Evolutionary conservation across 2,113 vertebrate genomes (phyloP).

Genomic region (Cromileptes altivelis): DNA sequence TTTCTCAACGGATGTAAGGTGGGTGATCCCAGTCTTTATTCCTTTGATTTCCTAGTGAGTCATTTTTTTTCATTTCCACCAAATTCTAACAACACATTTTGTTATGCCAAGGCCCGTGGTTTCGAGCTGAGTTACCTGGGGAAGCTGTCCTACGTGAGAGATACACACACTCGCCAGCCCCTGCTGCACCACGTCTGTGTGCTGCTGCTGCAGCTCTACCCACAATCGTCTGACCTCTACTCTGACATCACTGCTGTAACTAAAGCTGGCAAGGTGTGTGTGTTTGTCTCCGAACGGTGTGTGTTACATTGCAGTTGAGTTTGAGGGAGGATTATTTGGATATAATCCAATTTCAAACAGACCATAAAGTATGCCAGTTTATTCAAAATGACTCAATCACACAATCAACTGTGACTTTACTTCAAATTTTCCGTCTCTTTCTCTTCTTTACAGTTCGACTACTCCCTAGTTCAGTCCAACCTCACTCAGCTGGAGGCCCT

Average conservation of each 20-base stretch:
- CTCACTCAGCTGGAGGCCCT: constrained; percentile 75
- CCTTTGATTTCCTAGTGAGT: no score
- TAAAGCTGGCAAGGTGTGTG: constrained; percentile 81
- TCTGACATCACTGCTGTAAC: constrained; percentile 83
- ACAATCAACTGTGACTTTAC: not conserved
- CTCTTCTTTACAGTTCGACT: constrained; percentile 77
- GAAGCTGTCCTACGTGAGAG: constrained; percentile 85
- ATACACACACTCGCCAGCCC: constrained; percentile 83
- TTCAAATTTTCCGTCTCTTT: rapidly evolving
- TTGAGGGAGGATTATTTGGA: no score
- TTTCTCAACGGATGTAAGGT: constrained; percentile 87
- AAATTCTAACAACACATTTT: not conserved
- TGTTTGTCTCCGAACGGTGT: not conserved
- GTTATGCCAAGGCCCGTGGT: constrained; percentile 76
- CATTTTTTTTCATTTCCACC: not conserved
- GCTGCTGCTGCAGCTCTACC: constrained; percentile 83
- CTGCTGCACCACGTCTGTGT: constrained; percentile 84
- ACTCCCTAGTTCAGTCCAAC: constrained; percentile 77
- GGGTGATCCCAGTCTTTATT: not conserved
- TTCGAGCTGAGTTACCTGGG: constrained; percentile 88
- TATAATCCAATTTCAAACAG: not conserved
- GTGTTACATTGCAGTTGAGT: not conserved
- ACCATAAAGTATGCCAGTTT: not conserved
- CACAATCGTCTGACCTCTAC: constrained; percentile 84
- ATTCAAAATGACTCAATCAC: not conserved